Evolutionary conservation across 2,888 invertebrate genomes (phyloP), one percentile per base, ranked within the genome.

Genomic region (Mythimna albipuncta): DNA sequence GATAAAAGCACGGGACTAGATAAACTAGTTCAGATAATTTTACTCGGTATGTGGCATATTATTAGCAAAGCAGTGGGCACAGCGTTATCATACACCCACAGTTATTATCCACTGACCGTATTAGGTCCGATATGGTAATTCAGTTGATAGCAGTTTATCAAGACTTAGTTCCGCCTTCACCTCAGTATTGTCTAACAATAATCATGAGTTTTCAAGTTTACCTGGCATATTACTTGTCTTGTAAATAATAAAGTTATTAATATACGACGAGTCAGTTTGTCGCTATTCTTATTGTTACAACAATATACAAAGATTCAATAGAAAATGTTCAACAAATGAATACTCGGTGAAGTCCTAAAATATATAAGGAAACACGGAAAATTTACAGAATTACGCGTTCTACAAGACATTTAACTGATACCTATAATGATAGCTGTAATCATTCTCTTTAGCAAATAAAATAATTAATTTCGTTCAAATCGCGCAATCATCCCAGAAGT

Each of bases 401-500:
- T 58, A 35, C 35, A 58, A 75, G 44, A 64, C 35, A 64, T 69
- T 75, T 75, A 69, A 69, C 44, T 69, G 75, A 82, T 82, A 67
- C 54, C 68, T 76, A 82, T 81, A 85, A 84, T 86, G 81, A 77
- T 72, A 77, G 77, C 81, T 76, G 81, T 81, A 82, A 78, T 84
- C 77, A 85, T 85, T 85, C 85, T 85, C 86, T 85, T 87, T 85
- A 66, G 77, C 79, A 88, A 90, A 90, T 89, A 89, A 91, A 91
- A 91, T 91, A 92, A 93, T 94, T 93, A 93, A 94, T 95, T 94
- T 91, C 87, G 89, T 89, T 89, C 86, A 90, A 95, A 95, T 94
- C 93, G 92, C 90, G 93, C 94, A 94, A 96, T 96, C 92, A 94
- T 94, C 92, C 91, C 93, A 91, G 92, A 95, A 95, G 94, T 95